Percentiles rank a stretch among this genome's conserved stretches.
phyloP scores from a whole-genome alignment of 1,140 invertebrate genomes.

The Reticulitermes speratus region DNA sequence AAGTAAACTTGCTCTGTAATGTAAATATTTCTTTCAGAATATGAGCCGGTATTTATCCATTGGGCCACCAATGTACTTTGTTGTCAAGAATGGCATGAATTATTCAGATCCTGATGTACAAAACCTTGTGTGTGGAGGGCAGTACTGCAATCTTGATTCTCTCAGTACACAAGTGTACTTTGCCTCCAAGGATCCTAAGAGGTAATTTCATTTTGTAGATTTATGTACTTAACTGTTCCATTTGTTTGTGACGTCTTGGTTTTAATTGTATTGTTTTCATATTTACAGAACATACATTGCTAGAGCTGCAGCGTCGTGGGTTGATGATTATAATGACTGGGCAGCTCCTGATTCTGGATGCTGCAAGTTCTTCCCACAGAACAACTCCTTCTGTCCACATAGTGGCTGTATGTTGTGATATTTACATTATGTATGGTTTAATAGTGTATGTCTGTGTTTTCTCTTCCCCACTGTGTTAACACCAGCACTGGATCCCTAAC shows the following conservation, averaged over 20 bases:
- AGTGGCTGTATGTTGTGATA: constrained; percentile 28
- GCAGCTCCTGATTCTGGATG: constrained; percentile 52
- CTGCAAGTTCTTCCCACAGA: constrained; percentile 59
- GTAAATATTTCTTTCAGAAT: constrained; percentile 50
- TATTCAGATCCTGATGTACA: constrained; percentile 71
- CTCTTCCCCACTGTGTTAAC: too few species aligned
- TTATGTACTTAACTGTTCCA: not conserved
- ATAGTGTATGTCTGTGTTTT: too few species aligned
- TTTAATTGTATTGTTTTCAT: not conserved
- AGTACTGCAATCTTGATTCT: constrained; percentile 77
- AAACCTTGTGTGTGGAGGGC: constrained; percentile 83
- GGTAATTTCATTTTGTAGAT: constrained; percentile 46
- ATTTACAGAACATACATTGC: constrained; percentile 76
- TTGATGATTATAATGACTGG: constrained; percentile 98
- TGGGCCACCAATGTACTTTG: constrained; percentile 96
- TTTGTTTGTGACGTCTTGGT: not conserved
- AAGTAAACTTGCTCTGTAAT: not conserved
- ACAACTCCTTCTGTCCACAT: constrained; percentile 70
- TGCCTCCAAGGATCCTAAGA: constrained; percentile 67
- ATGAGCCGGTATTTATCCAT: constrained; percentile 88
- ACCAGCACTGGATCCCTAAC: too few species aligned
- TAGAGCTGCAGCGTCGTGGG: constrained; percentile 86
- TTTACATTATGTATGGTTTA: not conserved
- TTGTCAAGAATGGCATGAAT: constrained; percentile 80
- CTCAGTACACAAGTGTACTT: constrained; percentile 80